A percentile compares a stretch with the other conserved stretches of the same genome.
These are phyloP conservation scores for Drosophila nannoptera DNA, from an alignment of 1,140 invertebrate species.

Conservation along the genomic window DNA sequence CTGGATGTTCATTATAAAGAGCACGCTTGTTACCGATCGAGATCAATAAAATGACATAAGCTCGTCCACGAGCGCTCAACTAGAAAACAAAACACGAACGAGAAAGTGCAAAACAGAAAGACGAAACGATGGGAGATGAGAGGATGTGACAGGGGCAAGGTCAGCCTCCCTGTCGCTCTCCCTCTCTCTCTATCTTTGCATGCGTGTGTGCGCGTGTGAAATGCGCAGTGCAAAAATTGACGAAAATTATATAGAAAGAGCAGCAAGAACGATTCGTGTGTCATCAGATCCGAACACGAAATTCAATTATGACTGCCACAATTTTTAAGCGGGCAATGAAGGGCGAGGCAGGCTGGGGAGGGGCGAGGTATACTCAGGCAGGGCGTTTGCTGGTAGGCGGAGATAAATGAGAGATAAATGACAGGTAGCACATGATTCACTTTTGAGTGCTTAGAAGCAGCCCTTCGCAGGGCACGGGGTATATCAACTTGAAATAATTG, in stretches of 20 bases:
- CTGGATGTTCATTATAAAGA: slow-evolving; percentile 8
- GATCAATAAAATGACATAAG: slow-evolving; percentile 76
- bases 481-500: slow-evolving; percentile 4
- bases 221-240: slow-evolving; percentile 65
- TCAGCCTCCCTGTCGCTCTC: too few relatives aligned
- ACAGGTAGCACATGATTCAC: slow-evolving; percentile 49
- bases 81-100: slow-evolving; percentile 35
- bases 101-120: slow-evolving; percentile 43
- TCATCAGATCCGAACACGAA: slow-evolving; percentile 35
- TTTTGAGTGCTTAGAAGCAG: slow-evolving; percentile 21
- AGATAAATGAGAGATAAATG: slow-evolving; percentile 51
- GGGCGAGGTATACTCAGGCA: background rate
- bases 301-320: slow-evolving; percentile 48
- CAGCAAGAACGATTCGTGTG: slow-evolving; percentile 19
- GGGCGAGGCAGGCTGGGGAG: background rate
- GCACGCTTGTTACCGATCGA: slow-evolving; percentile 56
- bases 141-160: background rate
- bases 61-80: slow-evolving; percentile 40
- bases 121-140: slow-evolving; percentile 31
- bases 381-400: background rate
- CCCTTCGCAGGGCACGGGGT: slow-evolving; percentile 1
- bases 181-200: background rate
- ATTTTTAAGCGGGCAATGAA: slow-evolving; percentile 22
- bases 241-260: slow-evolving; percentile 29
- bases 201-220: slow-evolving; percentile 34